phyloP scores from a whole-genome alignment of 2,888 invertebrate genomes.

The Scaptomyza reducta region DNA sequence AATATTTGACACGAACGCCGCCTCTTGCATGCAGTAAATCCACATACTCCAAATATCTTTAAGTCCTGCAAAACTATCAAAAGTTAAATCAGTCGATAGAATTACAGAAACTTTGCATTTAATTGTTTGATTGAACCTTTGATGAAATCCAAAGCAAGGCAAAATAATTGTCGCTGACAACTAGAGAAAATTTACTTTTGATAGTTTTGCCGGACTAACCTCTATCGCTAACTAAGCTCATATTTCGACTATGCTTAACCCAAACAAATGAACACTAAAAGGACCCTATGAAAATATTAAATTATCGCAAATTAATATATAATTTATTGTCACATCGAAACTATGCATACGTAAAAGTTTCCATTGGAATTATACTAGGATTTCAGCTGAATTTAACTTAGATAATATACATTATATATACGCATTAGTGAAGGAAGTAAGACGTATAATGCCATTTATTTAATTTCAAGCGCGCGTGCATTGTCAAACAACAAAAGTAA shows the following conservation, averaged over 20 bases:
- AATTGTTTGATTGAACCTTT: not conserved
- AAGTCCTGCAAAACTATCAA: conserved; percentile 22
- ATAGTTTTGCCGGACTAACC: conserved; percentile 19
- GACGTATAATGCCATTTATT: conserved; percentile 23
- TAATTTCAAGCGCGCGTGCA: conserved; percentile 40
- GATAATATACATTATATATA: conserved; percentile 4
- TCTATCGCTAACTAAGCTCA: conserved; percentile 20
- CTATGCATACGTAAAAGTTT: conserved; percentile 13
- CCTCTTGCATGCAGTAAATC: conserved; percentile 34
- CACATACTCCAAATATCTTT: conserved; percentile 29
- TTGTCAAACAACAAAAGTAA: conserved; percentile 25
- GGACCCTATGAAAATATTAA: conserved; percentile 1
- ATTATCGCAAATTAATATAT: not conserved
- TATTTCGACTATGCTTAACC: conserved; percentile 36
- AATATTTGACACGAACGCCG: conserved; percentile 30
- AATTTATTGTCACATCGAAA: conserved; percentile 4
- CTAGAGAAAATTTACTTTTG: not conserved
- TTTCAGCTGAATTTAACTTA: conserved; percentile 38
- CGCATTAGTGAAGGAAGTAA: conserved; percentile 9
- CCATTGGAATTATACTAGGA: conserved; percentile 24
- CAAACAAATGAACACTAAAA: not conserved
- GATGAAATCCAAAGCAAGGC: not conserved
- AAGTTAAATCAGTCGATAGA: not conserved
- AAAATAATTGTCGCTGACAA: not conserved
- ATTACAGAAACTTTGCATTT: not conserved